phyloP scores from a whole-genome alignment of 2,888 invertebrate species.

The Cosmorhoe ocellata region DNA sequence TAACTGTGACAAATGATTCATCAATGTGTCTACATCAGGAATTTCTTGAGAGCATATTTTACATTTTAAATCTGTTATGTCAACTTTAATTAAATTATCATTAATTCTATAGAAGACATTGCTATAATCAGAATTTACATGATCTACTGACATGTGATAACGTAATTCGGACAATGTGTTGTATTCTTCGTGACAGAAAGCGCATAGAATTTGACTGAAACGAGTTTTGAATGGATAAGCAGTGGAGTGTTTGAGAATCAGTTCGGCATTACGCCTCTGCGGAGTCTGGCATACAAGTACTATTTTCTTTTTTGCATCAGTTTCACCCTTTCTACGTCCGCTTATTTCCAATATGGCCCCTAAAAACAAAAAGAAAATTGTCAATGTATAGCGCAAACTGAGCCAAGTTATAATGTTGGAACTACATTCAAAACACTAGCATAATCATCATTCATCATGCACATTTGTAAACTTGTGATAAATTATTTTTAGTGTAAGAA shows the following conservation, averaged over 20 bases:
- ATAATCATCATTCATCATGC: constrained; percentile 36
- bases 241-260: constrained; percentile 66
- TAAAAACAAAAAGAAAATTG: constrained; percentile 78
- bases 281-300: constrained; percentile 72
- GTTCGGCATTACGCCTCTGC: constrained; percentile 73
- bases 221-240: constrained; percentile 75
- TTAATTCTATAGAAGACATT: constrained; percentile 72
- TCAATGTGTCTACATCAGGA: constrained; percentile 61
- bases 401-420: constrained; percentile 9
- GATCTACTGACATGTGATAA: constrained; percentile 64
- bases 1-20: constrained; percentile 62
- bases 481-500: not conserved
- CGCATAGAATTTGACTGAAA: constrained; percentile 70
- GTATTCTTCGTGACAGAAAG: constrained; percentile 68
- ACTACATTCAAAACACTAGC: constrained; percentile 27
- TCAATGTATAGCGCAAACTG: constrained; percentile 60
- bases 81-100: constrained; percentile 71
- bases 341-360: constrained; percentile 73
- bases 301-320: constrained; percentile 70
- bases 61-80: constrained; percentile 71
- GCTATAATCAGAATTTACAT: constrained; percentile 61
- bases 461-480: constrained; percentile 10
- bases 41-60: constrained; percentile 61
- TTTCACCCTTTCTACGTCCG: constrained; percentile 63
- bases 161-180: constrained; percentile 57